phyloP scores from a whole-genome alignment of 30 jellyfish, hydroid and myxozoan species.

The Clytia hemisphaerica region DNA sequence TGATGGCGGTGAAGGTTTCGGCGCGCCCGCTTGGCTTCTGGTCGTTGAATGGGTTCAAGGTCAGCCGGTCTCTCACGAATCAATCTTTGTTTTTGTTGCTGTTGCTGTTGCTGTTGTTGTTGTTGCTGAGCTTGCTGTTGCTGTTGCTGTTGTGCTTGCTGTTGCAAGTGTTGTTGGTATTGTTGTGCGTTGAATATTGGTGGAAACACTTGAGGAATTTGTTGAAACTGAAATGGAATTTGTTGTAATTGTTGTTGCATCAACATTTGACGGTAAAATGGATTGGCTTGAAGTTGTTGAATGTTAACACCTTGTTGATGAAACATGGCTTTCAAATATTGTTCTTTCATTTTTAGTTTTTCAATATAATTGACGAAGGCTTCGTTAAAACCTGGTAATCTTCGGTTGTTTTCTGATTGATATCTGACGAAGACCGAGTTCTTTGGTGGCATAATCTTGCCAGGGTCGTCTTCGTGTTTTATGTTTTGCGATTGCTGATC shows the following conservation, averaged over 20 bases:
- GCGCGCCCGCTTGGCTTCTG: too few relatives aligned
- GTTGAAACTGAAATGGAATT: too few relatives aligned
- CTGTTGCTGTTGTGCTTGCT: conserved; percentile 1
- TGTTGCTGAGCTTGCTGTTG: conserved; percentile 9
- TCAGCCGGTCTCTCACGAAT: too few relatives aligned
- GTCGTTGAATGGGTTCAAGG: too few relatives aligned
- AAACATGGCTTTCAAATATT: conserved; percentile 1
- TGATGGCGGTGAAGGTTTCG: too few relatives aligned
- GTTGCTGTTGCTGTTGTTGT: conserved; percentile 11
- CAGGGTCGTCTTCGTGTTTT: conserved; percentile 14
- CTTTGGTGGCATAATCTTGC: conserved; percentile 21
- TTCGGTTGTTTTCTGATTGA: conserved; percentile 27
- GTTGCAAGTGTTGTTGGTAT: conserved; percentile 4
- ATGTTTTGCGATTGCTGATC: background rate
- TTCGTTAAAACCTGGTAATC: conserved; percentile 31
- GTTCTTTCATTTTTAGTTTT: conserved; percentile 17
- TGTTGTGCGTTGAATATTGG: too few relatives aligned
- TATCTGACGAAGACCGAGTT: conserved; percentile 27
- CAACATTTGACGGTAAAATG: background rate
- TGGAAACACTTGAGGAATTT: too few relatives aligned
- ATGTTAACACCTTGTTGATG: background rate
- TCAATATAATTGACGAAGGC: conserved; percentile 31
- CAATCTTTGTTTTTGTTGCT: too few relatives aligned
- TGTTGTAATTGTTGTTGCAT: background rate
- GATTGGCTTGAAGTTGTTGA: conserved; percentile 12